Base-by-base conservation (phyloP, 2,888 invertebrate species). In the Sinohyriopsis cumingii region DNA sequence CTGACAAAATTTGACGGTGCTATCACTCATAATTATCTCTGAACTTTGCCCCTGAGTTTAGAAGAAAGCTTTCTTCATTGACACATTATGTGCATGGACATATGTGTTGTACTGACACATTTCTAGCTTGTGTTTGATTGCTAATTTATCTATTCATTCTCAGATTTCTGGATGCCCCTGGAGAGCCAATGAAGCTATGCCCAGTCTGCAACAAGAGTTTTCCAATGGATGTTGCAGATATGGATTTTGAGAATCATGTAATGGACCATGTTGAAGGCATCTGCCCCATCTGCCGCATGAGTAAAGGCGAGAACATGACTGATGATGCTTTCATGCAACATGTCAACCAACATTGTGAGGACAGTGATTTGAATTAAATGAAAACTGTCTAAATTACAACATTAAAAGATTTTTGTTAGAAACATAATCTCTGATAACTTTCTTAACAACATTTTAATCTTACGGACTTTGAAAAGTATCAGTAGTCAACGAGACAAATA, bases 261-360 rank as follows among this genome's bases (percentile, higher is more conserved):
- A 66, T 84, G 67, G 75, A 78, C 15, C 87, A 87, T 68, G 78
- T 84, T 18, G 79, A 81, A 20, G 86, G 84, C 15, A 78, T 84
- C 60, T 87, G 87, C 63, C 87, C 87, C 0, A 65, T 85, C 24
- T 87, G 87, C 74, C 76, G 80, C 24, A 72, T 77, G 68, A 75
- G 79, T 72, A 81, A 80, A 12, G 76, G 77, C 28, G 77, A 82
- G 22, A 73, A 78, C 45, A 77, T 78, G 71, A 63, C 71, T 0
- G 75, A 78, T 18, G 64, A 78, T 12, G 79, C 80, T n/a, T 85
- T 84, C 63, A 66, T 77, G 53, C 69, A 74, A 22, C 86, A 86
- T 64, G 84, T 86, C n/a, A 82, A 83, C 66, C 66, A 69, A 20
- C 79, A 79, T 62, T 72, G 71, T 53, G 59, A 73, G 18, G 64